phyloP scores from a whole-genome alignment of 2,113 vertebrate genomes.

The Sylvietta virens region DNA sequence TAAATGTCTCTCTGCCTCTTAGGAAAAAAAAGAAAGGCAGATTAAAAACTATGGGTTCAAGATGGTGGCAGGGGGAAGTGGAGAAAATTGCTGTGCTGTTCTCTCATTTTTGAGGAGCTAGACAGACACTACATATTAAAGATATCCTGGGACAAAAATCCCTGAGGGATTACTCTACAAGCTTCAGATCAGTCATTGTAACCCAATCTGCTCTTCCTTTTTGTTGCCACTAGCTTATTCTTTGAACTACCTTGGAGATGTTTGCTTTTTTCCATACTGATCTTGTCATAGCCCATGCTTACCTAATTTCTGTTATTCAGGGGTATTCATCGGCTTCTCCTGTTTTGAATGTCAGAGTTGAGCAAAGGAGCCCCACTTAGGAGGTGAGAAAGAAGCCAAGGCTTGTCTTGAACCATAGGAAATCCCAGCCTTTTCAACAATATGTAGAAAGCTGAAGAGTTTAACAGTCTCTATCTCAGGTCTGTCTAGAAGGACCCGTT shows the following conservation, averaged over 20 bases:
- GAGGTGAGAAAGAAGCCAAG: neutral
- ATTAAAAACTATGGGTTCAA: neutral
- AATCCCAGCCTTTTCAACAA: neutral
- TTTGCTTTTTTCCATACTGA: neutral
- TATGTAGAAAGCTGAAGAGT: neutral
- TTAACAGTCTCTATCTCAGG: neutral
- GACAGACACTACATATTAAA: neutral
- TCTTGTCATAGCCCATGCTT: neutral
- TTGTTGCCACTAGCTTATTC: neutral
- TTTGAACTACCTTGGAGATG: neutral
- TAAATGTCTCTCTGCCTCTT: neutral
- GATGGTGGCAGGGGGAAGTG: neutral
- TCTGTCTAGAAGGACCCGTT: neutral
- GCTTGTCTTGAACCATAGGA: neutral
- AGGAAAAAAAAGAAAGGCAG: neutral
- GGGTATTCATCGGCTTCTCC: neutral
- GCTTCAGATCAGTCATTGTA: neutral
- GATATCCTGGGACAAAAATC: neutral
- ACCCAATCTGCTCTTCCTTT: neutral
- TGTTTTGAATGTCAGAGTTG: neutral
- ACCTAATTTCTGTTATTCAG: neutral
- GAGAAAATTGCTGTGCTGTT: neutral
- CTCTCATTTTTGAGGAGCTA: neutral
- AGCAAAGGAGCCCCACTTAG: neutral
- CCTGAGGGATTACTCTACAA: accelerated